phyloP scores from a whole-genome alignment of 2,888 invertebrate genomes.

The Epirrhoe tristata region DNA sequence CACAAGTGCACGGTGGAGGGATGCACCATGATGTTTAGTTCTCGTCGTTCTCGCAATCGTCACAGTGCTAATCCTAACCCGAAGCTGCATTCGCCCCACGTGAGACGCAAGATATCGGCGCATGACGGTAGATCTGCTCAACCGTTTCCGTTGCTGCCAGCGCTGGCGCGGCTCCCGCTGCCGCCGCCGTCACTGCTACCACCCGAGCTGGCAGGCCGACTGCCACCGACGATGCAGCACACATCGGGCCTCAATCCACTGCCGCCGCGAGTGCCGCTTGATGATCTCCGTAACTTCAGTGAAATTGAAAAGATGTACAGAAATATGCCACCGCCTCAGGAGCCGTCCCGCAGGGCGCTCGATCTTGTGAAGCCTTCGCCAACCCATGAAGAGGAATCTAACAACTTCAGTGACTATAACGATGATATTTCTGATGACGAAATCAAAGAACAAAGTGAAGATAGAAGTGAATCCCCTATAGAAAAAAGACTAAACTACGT shows the following conservation, averaged over 20 bases:
- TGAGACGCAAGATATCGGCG: slow-evolving; percentile 95
- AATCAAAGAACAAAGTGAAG: slow-evolving; percentile 60
- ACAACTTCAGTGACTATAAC: slow-evolving; percentile 73
- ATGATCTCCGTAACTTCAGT: slow-evolving; percentile 81
- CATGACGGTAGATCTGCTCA: slow-evolving; percentile 96
- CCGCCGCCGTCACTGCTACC: slow-evolving; percentile 88
- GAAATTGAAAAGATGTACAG: slow-evolving; percentile 84
- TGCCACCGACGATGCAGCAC: slow-evolving; percentile 66
- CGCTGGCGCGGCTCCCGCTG: slow-evolving; percentile 89
- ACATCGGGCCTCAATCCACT: slow-evolving; percentile 73
- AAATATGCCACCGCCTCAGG: slow-evolving; percentile 72
- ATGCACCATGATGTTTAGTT: slow-evolving; percentile 99
- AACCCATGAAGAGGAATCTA: slow-evolving; percentile 68
- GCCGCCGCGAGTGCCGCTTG: slow-evolving; percentile 82
- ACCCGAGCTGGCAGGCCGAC: slow-evolving; percentile 82
- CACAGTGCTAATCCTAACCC: slow-evolving; percentile 99
- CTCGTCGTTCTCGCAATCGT: slow-evolving; percentile 96
- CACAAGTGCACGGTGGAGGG: slow-evolving; percentile 99
- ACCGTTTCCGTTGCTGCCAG: slow-evolving; percentile 90
- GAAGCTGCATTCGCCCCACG: slow-evolving; percentile 97
- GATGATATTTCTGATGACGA: slow-evolving; percentile 72
- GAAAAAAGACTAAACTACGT: slow-evolving; percentile 70
- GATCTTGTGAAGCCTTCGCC: slow-evolving; percentile 68
- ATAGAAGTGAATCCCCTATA: slow-evolving; percentile 60
- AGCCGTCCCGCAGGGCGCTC: slow-evolving; percentile 65